Evolutionary conservation across 1,140 invertebrate genomes (phyloP), one percentile per base, ranked within the genome.

Genomic region (Andrena cerasifolii): DNA sequence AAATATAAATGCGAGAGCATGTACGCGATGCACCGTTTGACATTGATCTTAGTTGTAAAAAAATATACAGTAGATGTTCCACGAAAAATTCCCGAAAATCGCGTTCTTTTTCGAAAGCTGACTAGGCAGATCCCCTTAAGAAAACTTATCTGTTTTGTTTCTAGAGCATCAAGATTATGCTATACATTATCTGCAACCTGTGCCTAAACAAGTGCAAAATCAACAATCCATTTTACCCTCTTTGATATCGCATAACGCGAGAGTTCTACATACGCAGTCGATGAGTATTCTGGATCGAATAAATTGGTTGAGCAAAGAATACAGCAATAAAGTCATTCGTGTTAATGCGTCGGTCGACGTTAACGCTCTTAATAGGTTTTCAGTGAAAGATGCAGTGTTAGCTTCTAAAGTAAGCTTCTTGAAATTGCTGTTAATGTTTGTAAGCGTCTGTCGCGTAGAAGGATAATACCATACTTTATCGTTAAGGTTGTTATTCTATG

Each of bases 141-240:
- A 47, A 53, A 62, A 6, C 18, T 70, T 76, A 59, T 31, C 82
- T 62, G 67, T 85, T 70, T 16, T 40, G 10, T 40, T 87, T 89
- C 43, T 75, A 94, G 93, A 93, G 68, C 91, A 92, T 84, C 89
- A 93, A 80, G 87, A 93, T 81, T 94, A 94, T 87, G 92, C 88
- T 82, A 83, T 92, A 62, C 91, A 92, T 76, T 91, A 92, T 83
- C 86, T 94, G 72, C 89, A 90, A 73, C 84, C 91, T 85, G 89
- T 95, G 70, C 90, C 93, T 79, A 91, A 94, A 77, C 94, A 95
- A 91, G 89, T 93, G 76, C 79, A 87, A 49, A 61, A 79, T 80
- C 80, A 53, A 47, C 79, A 87, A 80, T 87, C 92, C 77, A 79
- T 95, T 71, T 85, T 94, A 72, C 93, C 94, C 78, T 94, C 94